Conservation (phyloP, 2,888 invertebrate species). For the Metacarcinus magister region DNA sequence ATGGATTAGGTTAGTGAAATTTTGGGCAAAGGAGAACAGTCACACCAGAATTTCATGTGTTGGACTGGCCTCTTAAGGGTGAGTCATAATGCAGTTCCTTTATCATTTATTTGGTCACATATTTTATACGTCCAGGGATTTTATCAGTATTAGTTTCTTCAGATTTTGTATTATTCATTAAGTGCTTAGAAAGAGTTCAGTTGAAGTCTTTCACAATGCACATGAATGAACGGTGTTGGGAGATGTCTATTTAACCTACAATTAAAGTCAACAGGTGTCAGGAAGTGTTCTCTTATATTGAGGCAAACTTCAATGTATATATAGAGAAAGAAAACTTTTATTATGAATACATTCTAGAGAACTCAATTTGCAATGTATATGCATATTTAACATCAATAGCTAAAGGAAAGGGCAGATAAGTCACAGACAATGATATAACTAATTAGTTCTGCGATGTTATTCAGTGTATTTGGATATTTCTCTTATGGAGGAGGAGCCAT, state of each 20-base stretch:
- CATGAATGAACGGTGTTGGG: neutral
- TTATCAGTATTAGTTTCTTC: neutral
- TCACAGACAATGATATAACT: no score
- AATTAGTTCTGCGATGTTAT: no score
- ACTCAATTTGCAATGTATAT: no score
- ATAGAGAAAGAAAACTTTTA: no score
- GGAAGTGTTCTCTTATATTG: neutral
- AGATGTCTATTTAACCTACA: neutral
- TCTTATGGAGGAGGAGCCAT: no score
- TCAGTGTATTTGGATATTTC: no score
- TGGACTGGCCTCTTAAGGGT: no score
- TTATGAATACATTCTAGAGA: no score
- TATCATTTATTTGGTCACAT: neutral
- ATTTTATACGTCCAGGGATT: neutral
- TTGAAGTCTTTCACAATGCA: neutral
- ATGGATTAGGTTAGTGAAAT: neutral
- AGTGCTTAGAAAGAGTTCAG: neutral
- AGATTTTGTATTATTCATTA: neutral
- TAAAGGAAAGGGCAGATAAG: no score
- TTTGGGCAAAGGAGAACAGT: neutral
- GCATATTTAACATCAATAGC: no score
- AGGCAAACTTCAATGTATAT: neutral
- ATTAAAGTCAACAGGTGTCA: neutral
- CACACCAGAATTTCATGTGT: neutral
- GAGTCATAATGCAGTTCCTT: neutral